These are phyloP conservation scores for Oreochromis aureus DNA, from an alignment of 2,113 vertebrate genomes.

Conservation along the genomic window DNA sequence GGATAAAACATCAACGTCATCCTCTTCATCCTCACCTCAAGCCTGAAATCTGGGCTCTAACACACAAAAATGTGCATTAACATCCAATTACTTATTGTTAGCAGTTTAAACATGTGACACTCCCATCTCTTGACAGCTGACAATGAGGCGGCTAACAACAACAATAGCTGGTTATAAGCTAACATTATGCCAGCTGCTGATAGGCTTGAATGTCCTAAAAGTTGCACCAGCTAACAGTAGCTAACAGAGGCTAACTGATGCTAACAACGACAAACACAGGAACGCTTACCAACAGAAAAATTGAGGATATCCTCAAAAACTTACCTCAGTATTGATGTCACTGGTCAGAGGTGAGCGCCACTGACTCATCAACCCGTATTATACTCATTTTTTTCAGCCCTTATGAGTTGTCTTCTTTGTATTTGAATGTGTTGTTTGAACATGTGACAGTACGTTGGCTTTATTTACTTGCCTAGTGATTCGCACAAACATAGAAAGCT, in stretches of 20 bases:
- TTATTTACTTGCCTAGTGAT: background rate
- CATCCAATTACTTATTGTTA: background rate
- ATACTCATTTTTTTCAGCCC: background rate
- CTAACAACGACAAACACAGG: background rate
- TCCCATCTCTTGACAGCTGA: background rate
- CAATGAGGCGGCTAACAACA: background rate
- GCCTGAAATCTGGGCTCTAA: background rate
- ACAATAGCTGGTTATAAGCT: background rate
- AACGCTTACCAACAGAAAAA: background rate
- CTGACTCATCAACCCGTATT: background rate
- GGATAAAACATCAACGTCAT: background rate
- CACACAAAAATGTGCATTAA: background rate
- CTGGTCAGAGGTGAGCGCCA: background rate
- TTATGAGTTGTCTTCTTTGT: background rate
- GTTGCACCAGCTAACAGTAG: background rate
- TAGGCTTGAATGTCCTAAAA: background rate
- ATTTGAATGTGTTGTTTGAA: background rate
- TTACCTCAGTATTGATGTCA: background rate
- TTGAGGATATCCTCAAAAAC: background rate
- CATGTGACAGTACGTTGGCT: background rate
- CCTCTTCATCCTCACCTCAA: background rate
- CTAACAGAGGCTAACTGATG: background rate
- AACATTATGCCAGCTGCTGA: background rate
- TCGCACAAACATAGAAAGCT: background rate
- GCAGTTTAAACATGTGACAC: background rate